Conservation (phyloP, 2,888 invertebrate species). For the Lottia gigantea region DNA sequence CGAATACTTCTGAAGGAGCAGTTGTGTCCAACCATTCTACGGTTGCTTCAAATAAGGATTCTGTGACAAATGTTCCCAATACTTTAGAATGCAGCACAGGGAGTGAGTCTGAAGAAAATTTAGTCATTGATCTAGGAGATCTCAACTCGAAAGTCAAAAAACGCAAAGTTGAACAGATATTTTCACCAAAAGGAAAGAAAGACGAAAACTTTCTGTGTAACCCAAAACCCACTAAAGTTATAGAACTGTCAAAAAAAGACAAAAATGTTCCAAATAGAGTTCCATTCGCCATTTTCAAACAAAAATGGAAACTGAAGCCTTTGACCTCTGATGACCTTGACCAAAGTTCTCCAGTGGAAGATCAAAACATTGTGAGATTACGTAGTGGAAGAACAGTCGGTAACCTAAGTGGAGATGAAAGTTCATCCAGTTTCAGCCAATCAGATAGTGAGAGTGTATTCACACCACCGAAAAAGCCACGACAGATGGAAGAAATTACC, state of each 20-base stretch:
- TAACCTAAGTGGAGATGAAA: background rate
- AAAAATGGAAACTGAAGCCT: background rate
- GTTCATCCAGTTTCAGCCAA: background rate
- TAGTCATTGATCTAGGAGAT: too few species aligned
- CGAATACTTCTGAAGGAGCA: too few species aligned
- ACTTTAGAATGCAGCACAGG: too few species aligned
- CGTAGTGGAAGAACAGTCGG: background rate
- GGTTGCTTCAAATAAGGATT: too few species aligned
- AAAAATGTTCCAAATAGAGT: background rate
- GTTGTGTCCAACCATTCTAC: too few species aligned
- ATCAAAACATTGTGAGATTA: background rate
- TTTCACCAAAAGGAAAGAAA: background rate
- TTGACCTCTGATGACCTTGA: background rate
- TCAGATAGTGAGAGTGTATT: background rate
- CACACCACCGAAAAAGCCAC: slow-evolving; percentile 1
- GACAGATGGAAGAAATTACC: background rate
- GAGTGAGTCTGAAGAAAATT: too few species aligned
- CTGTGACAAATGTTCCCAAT: too few species aligned
- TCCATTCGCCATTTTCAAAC: background rate
- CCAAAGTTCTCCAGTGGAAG: background rate
- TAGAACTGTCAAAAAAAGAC: background rate
- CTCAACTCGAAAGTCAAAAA: background rate
- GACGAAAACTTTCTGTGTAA: background rate
- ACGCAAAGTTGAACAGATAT: background rate
- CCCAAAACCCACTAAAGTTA: background rate